Base-by-base conservation (phyloP, 2,888 invertebrate species). In the Sarcophaga carnaria region DNA sequence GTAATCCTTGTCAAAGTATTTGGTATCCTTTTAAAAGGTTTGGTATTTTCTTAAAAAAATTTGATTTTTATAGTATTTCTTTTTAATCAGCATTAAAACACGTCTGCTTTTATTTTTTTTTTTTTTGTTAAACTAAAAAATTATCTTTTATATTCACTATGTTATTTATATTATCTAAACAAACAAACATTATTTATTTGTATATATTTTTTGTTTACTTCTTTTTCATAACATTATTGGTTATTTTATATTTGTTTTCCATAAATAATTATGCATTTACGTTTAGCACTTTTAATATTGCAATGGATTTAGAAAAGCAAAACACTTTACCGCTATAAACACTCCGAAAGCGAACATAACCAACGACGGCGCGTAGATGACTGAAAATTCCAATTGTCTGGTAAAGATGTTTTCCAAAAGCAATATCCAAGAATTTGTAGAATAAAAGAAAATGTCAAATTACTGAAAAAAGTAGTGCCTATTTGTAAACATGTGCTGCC, bases 341-440 rank as follows among this genome's bases (percentile, higher is more conserved):
- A 14, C 17, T 10, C 37, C 4, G 14, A 67, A 72, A 12, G 80
- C 81, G 88, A 88, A 88, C 90, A 86, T 83, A 83, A 88, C 88
- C 88, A 90, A 89, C 89, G 88, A 89, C 88, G 86, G 88, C 90
- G 89, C 88, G 90, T 89, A 90, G 89, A 89, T 88, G 89, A 90
- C 90, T 90, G 88, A 85, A 86, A 86, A 87, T 88, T 88, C 83
- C 88, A 86, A 88, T 82, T 85, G 88, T 81, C 82, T 80, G 74
- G 69, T 83, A 83, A 84, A 85, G 54, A 80, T 47, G 27, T 59
- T 75, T 83, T 59, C 70, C 67, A 80, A 75, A 67, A 69, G 71
- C 66, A 76, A 78, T 60, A 71, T 80, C 67, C 67, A 77, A 60
- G 67, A 80, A 80, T 25, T 27, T 45, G 22, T 0, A 37, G 17